Percentiles rank a stretch among this genome's conserved stretches.
These are phyloP conservation scores for Solen grandis DNA, from an alignment of 1,140 invertebrate species.

Conservation along the genomic window DNA sequence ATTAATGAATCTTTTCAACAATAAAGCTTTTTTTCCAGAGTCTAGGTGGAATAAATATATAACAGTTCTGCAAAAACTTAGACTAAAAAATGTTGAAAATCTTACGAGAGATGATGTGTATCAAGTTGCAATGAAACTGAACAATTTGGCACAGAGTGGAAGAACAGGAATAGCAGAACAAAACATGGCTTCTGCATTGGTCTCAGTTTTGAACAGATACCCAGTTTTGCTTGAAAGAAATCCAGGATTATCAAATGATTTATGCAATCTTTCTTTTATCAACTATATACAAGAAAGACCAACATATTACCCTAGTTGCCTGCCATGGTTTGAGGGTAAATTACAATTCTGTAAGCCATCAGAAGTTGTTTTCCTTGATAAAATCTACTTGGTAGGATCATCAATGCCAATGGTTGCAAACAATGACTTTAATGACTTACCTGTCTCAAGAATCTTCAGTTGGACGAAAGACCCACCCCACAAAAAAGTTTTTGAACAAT, in stretches of 20 bases:
- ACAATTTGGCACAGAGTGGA: not conserved
- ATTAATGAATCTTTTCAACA: conserved; percentile 5
- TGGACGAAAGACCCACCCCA: conserved; percentile 16
- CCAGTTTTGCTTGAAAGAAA: not conserved
- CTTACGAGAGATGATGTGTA: not conserved
- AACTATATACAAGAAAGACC: too few species aligned
- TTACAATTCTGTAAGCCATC: not conserved
- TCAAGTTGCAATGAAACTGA: not conserved
- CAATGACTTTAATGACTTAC: too few species aligned
- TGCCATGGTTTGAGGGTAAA: conserved; percentile 20
- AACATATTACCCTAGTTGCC: not conserved
- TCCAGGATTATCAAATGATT: too few species aligned
- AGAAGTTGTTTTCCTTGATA: not conserved
- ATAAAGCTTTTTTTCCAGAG: conserved; percentile 25
- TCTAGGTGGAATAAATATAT: not conserved
- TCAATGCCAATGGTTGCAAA: conserved; percentile 7
- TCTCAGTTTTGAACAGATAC: conserved; percentile 13
- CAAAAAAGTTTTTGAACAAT: conserved; percentile 18
- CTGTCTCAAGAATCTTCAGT: too few species aligned
- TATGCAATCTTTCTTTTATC: too few species aligned
- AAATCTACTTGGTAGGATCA: conserved; percentile 2
- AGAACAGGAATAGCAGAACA: not conserved
- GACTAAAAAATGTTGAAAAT: conserved; percentile 32
- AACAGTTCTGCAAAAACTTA: not conserved
- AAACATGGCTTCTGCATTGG: not conserved